Percentiles rank a stretch among this genome's conserved stretches.
Conservation (phyloP, 2,113 vertebrate species). For the Psittacara wagleri region DNA sequence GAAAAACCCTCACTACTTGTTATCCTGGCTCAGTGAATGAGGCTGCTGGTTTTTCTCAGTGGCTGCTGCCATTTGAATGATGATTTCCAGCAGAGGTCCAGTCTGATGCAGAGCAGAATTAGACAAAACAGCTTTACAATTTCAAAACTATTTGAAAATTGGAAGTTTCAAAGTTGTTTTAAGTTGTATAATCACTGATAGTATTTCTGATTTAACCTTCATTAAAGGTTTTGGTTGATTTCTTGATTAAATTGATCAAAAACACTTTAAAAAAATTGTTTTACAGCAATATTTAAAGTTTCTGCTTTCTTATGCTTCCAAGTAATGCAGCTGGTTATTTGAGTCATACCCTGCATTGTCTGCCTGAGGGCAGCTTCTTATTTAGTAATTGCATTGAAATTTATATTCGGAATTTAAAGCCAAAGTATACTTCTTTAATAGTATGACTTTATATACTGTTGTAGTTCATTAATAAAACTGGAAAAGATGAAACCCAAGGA, state of each 20-base stretch:
- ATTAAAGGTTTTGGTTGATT: neutral
- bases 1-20: neutral
- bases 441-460: neutral
- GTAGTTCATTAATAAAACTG: neutral
- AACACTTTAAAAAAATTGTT: neutral
- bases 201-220: neutral
- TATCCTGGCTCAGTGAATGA: neutral
- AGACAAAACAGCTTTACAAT: neutral
- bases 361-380: neutral
- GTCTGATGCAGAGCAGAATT: neutral
- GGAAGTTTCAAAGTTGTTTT: neutral
- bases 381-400: neutral
- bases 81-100: neutral
- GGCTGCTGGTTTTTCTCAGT: neutral
- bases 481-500: neutral
- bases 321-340: neutral
- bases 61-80: neutral
- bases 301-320: neutral
- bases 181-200: neutral
- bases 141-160: constrained; percentile 10
- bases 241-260: neutral
- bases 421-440: neutral
- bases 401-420: neutral
- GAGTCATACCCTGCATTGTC: neutral
- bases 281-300: neutral